phyloP scores from a whole-genome alignment of 1,140 invertebrate genomes.

The Antheraea mylitta region DNA sequence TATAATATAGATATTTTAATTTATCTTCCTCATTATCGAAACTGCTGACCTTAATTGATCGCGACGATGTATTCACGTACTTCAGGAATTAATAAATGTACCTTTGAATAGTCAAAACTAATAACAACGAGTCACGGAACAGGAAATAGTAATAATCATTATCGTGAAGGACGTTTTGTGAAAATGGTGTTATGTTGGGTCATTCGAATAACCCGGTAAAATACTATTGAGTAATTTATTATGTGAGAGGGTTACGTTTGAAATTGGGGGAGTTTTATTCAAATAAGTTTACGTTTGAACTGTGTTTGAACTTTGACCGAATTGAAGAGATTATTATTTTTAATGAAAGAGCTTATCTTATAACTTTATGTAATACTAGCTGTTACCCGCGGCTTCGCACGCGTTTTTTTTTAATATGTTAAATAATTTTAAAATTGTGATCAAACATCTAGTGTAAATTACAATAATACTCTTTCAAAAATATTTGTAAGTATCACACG shows the following conservation, averaged over 20 bases:
- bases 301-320: background rate
- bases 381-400: too few relatives aligned
- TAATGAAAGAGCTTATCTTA: background rate
- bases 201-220: background rate
- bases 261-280: background rate
- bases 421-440: too few relatives aligned
- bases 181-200: slow-evolving; percentile 3
- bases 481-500: too few relatives aligned
- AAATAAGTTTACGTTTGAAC: background rate
- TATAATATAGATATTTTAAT: background rate
- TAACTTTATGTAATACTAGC: too few relatives aligned
- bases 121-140: slow-evolving; percentile 26
- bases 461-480: too few relatives aligned
- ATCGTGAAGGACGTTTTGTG: slow-evolving; percentile 13
- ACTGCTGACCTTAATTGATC: background rate
- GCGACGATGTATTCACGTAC: background rate
- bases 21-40: background rate
- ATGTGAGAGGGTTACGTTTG: background rate
- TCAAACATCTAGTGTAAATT: too few relatives aligned
- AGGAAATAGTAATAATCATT: slow-evolving; percentile 26
- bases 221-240: background rate
- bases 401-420: too few relatives aligned
- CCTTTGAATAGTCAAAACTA: slow-evolving; percentile 22
- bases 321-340: background rate
- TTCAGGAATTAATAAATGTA: background rate